Percentiles rank a stretch among this genome's conserved stretches.
Evolutionary conservation across 2,113 vertebrate species (phyloP).

Genomic region (Rafetus swinhoei): DNA sequence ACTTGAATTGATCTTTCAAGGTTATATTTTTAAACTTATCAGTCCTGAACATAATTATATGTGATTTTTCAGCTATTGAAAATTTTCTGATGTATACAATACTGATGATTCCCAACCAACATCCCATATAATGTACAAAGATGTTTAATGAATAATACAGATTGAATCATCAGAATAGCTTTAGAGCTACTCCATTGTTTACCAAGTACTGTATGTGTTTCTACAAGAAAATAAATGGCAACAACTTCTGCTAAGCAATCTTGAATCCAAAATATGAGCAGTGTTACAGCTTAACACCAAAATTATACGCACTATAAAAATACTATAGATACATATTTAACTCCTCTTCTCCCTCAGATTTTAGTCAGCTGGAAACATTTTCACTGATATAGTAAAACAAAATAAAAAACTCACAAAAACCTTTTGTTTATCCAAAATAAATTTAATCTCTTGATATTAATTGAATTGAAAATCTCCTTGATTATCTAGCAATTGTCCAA

Average conservation of each 20-base stretch:
- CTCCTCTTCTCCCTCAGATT: not conserved
- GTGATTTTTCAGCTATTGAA: not conserved
- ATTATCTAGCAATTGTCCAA: conserved; percentile 7
- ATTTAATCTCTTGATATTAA: conserved; percentile 27
- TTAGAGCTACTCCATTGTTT: not conserved
- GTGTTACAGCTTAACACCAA: not conserved
- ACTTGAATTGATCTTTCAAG: conserved; percentile 15
- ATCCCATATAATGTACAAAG: not conserved
- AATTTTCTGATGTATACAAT: not conserved
- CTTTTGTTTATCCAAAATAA: conserved; percentile 31
- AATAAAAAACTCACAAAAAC: not conserved
- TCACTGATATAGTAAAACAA: not conserved
- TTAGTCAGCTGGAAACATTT: not conserved
- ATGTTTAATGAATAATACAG: not conserved
- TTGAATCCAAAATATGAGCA: not conserved
- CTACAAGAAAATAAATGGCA: not conserved
- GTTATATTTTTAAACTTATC: conserved; percentile 11
- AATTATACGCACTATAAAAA: not conserved
- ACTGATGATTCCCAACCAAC: not conserved
- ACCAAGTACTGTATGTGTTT: not conserved
- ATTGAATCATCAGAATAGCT: conserved; percentile 16
- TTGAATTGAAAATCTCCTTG: conserved; percentile 39
- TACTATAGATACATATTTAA: not conserved
- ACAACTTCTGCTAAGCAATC: not conserved
- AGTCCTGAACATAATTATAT: not conserved